These are phyloP conservation scores for Grantiella picta DNA, from an alignment of 2,113 vertebrate genomes.

Conservation along the genomic window DNA sequence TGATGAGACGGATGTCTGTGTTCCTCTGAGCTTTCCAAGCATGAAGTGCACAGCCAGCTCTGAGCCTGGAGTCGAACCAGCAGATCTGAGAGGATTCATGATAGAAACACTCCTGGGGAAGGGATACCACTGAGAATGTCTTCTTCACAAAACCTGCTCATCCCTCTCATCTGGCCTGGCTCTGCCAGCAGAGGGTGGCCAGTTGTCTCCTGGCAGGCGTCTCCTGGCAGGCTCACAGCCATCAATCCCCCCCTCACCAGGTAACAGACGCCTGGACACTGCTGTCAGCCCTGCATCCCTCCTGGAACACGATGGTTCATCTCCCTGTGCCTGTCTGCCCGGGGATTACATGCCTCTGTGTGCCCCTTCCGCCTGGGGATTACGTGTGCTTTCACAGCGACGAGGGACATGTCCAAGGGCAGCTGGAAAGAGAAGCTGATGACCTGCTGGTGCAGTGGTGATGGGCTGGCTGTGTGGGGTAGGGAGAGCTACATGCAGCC, in stretches of 20 bases:
- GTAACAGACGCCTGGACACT: fast-evolving
- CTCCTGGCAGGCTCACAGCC: not conserved
- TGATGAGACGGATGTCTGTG: conserved; percentile 24
- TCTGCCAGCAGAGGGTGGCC: not conserved
- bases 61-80: not conserved
- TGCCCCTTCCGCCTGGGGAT: not conserved
- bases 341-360: not conserved
- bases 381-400: not conserved
- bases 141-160: not conserved
- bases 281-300: fast-evolving
- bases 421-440: not conserved
- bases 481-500: not conserved
- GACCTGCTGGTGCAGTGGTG: fast-evolving
- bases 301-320: fast-evolving
- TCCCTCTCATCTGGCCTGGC: not conserved
- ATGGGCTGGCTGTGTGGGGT: not conserved
- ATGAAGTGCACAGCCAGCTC: conserved; percentile 24
- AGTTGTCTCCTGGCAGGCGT: not conserved
- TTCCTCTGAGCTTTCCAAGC: conserved; percentile 27
- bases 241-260: fast-evolving
- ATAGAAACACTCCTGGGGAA: not conserved
- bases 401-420: not conserved
- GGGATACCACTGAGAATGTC: not conserved
- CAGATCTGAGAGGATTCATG: not conserved
- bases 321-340: not conserved